phyloP scores from a whole-genome alignment of 2,113 vertebrate genomes.

The Rhinogobius similis region DNA sequence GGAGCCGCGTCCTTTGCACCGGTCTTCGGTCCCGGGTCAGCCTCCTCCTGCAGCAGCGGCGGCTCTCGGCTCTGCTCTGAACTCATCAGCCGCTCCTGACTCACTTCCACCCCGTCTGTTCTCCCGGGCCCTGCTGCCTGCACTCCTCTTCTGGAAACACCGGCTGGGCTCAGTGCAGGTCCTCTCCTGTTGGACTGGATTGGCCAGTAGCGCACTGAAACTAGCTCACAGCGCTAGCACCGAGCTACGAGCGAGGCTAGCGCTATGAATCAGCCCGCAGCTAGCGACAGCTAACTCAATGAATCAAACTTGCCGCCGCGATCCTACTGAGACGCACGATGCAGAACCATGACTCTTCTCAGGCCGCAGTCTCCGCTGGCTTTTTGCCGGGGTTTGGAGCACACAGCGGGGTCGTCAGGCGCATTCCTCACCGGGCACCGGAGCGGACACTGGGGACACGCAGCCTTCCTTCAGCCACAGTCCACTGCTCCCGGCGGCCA shows the following conservation, averaged over 20 bases:
- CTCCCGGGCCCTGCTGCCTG: conserved; percentile 74
- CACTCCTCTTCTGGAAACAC: conserved; percentile 31
- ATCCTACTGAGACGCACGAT: conserved; percentile 31
- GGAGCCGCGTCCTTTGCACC: conserved; percentile 73
- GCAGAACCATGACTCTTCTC: conserved; percentile 43
- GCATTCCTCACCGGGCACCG: conserved; percentile 76
- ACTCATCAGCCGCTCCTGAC: conserved; percentile 84
- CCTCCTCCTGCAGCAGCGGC: conserved; percentile 83
- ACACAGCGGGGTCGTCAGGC: conserved; percentile 40
- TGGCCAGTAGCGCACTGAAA: conserved; percentile 34
- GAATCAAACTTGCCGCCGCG: conserved; percentile 53
- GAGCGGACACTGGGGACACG: conserved; percentile 84
- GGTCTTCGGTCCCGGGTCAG: conserved; percentile 77
- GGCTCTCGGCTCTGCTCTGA: conserved; percentile 83
- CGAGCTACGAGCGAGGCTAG: conserved; percentile 55
- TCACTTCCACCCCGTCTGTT: conserved; percentile 78
- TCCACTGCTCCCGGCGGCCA: conserved; percentile 79
- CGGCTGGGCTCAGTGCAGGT: conserved; percentile 46
- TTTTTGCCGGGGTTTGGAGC: conserved; percentile 37
- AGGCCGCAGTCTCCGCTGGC: conserved; percentile 33
- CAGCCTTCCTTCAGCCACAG: conserved; percentile 72
- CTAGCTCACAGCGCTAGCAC: conserved; percentile 39
- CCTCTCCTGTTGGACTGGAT: conserved; percentile 47
- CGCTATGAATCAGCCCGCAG: conserved; percentile 68
- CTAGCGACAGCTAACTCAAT: conserved; percentile 67